Conservation (phyloP, 2,888 invertebrate genomes). For the Portevinia maculata region DNA sequence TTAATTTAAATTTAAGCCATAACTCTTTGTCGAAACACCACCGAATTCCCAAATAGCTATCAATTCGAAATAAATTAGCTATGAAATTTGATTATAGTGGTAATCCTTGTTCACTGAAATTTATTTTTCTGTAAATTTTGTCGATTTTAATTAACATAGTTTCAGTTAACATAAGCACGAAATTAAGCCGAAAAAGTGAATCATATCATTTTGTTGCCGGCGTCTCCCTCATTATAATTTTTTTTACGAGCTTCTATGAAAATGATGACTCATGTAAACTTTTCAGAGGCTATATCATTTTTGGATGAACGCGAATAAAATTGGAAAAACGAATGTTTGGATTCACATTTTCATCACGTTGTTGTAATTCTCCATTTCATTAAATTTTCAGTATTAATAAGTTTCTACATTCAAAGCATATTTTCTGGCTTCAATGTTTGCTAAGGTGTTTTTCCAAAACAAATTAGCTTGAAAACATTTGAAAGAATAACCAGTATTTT, state of each 20-base stretch:
- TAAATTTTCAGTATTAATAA: neutral
- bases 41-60: slow-evolving; percentile 9
- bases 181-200: neutral
- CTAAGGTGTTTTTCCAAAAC: too few relatives aligned
- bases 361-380: too few relatives aligned
- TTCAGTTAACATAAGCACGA: neutral
- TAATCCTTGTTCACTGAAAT: slow-evolving; percentile 20
- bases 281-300: neutral
- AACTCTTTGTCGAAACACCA: neutral
- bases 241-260: neutral
- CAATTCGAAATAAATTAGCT: slow-evolving; percentile 28
- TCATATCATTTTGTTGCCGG: slow-evolving; percentile 13
- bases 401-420: too few relatives aligned
- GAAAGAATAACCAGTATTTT: too few relatives aligned
- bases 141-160: slow-evolving; percentile 14
- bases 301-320: neutral
- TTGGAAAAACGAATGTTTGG: neutral
- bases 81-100: slow-evolving; percentile 35
- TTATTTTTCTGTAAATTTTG: slow-evolving; percentile 15
- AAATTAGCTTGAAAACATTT: too few relatives aligned
- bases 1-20: neutral
- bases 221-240: neutral
- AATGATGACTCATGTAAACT: neutral
- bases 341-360: neutral
- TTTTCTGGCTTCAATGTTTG: too few relatives aligned